Conservation (phyloP, 2,888 invertebrate genomes). For the Maniola hyperantus region DNA sequence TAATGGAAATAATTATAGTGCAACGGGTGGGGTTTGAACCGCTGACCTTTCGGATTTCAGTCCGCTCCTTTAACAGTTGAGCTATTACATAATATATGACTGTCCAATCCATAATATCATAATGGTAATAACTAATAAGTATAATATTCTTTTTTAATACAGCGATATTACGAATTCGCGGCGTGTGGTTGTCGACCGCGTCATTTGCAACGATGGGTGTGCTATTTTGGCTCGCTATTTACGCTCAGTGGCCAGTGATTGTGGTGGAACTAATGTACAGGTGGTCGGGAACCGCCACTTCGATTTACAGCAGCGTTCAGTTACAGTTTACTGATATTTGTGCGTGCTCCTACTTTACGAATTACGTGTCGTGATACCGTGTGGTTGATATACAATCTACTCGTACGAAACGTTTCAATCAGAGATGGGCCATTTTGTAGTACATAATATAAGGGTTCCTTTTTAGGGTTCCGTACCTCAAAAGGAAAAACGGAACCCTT, state of each 20-base stretch:
- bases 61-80: too few species aligned
- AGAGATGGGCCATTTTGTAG: too few species aligned
- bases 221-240: constrained; percentile 40
- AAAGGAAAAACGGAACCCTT: too few species aligned
- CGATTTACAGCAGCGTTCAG: constrained; percentile 31
- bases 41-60: too few species aligned
- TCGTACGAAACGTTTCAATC: too few species aligned
- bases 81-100: too few species aligned
- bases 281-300: constrained; percentile 31
- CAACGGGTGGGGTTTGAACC: too few species aligned
- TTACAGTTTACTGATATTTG: constrained; percentile 15
- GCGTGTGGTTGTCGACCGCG: constrained; percentile 39
- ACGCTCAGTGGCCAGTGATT: constrained; percentile 38
- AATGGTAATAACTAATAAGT: too few species aligned
- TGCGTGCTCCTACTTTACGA: not conserved
- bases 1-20: too few species aligned
- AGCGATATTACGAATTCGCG: constrained; percentile 40
- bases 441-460: too few species aligned
- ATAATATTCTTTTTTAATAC: not conserved
- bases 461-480: too few species aligned
- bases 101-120: too few species aligned
- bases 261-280: constrained; percentile 38
- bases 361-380: not conserved
- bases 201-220: constrained; percentile 43
- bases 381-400: not conserved